Percentiles rank a stretch among this genome's conserved stretches.
Evolutionary conservation across 35 echinoderm and acorn worm species (phyloP).

Genomic region (Lytechinus pictus): DNA sequence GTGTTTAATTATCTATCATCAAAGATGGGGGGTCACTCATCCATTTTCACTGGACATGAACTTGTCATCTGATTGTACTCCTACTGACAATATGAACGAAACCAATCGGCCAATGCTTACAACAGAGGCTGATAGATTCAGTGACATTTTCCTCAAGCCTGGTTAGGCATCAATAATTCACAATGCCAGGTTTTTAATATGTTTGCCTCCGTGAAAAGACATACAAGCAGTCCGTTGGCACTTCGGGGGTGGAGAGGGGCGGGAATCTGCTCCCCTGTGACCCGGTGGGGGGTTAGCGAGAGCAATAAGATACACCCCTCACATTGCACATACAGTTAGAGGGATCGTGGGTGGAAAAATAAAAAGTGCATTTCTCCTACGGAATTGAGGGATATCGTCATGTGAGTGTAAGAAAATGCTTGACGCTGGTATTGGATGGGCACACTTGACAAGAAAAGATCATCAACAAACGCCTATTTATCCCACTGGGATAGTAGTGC

Average conservation of each 20-base stretch:
- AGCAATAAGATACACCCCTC: not conserved
- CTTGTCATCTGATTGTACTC: not conserved
- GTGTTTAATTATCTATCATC: not conserved
- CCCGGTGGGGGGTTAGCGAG: not conserved
- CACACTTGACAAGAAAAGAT: not conserved
- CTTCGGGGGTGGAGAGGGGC: not conserved
- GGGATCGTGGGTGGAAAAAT: not conserved
- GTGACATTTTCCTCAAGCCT: conserved; percentile 1
- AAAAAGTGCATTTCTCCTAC: not conserved
- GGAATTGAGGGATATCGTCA: no score
- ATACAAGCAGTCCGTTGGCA: not conserved
- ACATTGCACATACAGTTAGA: not conserved
- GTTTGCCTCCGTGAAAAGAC: not conserved
- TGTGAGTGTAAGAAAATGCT: not conserved
- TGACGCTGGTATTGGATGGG: not conserved
- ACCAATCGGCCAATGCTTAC: not conserved
- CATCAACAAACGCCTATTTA: no score
- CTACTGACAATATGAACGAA: not conserved
- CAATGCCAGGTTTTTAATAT: not conserved
- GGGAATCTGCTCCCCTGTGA: not conserved
- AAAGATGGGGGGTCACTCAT: not conserved
- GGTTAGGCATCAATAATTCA: not conserved
- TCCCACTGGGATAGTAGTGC: no score
- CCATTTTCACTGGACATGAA: not conserved
- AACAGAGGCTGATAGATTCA: conserved; percentile 2